A percentile compares a stretch with the other conserved stretches of the same genome.
Evolutionary conservation across 2,888 invertebrate species (phyloP).

Genomic region (Standfussiana lucernea): DNA sequence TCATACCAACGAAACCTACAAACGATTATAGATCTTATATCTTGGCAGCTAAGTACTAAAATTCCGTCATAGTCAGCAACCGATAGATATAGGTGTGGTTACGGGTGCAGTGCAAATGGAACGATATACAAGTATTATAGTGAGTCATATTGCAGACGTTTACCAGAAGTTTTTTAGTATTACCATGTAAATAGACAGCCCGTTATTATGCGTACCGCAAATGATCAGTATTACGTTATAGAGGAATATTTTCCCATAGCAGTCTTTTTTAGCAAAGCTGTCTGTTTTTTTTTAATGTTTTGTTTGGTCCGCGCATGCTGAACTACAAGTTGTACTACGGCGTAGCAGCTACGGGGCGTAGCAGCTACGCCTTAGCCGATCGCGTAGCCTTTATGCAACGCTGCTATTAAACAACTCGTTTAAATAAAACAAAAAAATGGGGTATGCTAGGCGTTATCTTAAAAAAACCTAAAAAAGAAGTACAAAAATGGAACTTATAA

Average conservation of each 20-base stretch:
- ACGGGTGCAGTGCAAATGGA: conserved; percentile 64
- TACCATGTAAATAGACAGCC: background rate
- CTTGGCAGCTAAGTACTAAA: background rate
- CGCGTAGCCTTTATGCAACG: background rate
- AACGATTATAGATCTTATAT: conserved; percentile 45
- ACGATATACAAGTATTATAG: conserved; percentile 57
- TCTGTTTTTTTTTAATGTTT: background rate
- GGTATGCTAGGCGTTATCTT: too few relatives aligned
- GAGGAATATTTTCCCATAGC: background rate
- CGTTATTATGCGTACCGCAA: background rate
- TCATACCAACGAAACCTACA: conserved; percentile 14
- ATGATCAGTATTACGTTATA: background rate
- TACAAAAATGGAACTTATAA: background rate
- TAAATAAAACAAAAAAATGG: background rate
- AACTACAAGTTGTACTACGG: background rate
- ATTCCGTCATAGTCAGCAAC: conserved; percentile 33
- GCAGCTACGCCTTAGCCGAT: conserved; percentile 18
- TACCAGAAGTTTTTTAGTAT: conserved; percentile 56
- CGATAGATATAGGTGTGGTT: conserved; percentile 54
- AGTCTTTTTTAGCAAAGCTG: background rate
- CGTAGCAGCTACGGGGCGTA: conserved; percentile 25
- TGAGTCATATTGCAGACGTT: conserved; percentile 34
- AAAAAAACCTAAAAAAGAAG: background rate
- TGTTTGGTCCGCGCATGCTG: too few relatives aligned
- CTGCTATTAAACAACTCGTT: background rate